These are phyloP conservation scores for Girardia tigrina DNA, from an alignment of 2,888 invertebrate species.

Conservation along the genomic window DNA sequence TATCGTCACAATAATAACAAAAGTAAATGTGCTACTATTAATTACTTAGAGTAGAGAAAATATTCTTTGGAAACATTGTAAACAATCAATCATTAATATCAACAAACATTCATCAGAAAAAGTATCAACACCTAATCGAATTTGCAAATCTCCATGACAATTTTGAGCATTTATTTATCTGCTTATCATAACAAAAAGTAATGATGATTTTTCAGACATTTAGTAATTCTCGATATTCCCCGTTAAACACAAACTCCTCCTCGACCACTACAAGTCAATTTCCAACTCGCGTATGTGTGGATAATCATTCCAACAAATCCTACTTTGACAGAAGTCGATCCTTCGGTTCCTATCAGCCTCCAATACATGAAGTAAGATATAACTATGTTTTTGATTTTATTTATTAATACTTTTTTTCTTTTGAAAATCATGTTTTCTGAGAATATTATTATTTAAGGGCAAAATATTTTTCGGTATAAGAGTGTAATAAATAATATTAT, in stretches of 20 bases:
- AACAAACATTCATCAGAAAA: conserved; percentile 8
- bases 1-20: not conserved
- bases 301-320: not conserved
- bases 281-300: not conserved
- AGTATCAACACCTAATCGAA: not conserved
- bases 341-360: not conserved
- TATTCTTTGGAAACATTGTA: too few species aligned
- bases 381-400: too few species aligned
- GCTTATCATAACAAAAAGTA: not conserved
- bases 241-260: not conserved
- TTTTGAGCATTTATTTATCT: not conserved
- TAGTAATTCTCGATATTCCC: not conserved
- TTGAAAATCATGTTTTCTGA: too few species aligned
- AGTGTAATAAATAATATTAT: too few species aligned
- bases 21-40: not conserved
- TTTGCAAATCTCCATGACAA: conserved; percentile 12
- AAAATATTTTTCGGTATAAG: too few species aligned
- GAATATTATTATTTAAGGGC: too few species aligned
- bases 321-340: not conserved
- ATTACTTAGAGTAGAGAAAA: not conserved
- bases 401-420: too few species aligned
- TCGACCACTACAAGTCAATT: not conserved
- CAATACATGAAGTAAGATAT: conserved; percentile 11
- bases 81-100: conserved; percentile 23
- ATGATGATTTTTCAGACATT: not conserved